Evolutionary conservation across 2,113 vertebrate species (phyloP), one percentile per base, ranked within the genome.

Genomic region (Gallinago jamesoni): DNA sequence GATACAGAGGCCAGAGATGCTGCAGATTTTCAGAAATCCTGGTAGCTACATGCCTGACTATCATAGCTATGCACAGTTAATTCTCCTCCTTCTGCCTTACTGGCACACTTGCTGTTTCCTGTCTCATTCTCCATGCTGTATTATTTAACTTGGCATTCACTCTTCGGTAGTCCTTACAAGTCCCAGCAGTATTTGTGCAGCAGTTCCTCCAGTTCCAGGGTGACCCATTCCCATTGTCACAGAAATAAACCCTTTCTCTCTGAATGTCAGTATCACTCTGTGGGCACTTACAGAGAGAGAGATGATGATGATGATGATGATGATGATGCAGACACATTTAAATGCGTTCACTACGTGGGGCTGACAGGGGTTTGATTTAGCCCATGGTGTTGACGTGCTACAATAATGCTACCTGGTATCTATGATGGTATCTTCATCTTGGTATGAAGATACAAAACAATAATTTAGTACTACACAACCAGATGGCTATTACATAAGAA

Each of bases 401-500:
- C 76, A 92, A 41, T 92, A 78, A 91, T 25, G 37, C 48, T 78
- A 90, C 45, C 33, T 89, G 48, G 48, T 48, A 48, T 94, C 81
- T 69, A 66, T 23, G 73, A 91, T 47, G 45, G 57, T 47, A 37
- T 62, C 59, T 62, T 62, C 59, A 62, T 88, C 60, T 86, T 90
- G 56, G 62, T 90, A 93, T 57, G 45, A 90, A 92, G 73, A 87
- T 50, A 84, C 48, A 75, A 91, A 89, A 87, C 84, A 94, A 92
- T 82, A 90, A 91, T 66, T 91, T 45, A 53, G 41, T 76, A 93
- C 94, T 96, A 91, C 81, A 93, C 53, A 92, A 78, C 73, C 96
- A 97, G 93, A 96, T 96, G 96, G 96, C 69, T 87, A 94, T 97
- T 96, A 90, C 73, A 95, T 94, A 97, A 97, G 76, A 73, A 84